phyloP scores from a whole-genome alignment of 1,140 invertebrate species.

The Penaeus chinensis region DNA sequence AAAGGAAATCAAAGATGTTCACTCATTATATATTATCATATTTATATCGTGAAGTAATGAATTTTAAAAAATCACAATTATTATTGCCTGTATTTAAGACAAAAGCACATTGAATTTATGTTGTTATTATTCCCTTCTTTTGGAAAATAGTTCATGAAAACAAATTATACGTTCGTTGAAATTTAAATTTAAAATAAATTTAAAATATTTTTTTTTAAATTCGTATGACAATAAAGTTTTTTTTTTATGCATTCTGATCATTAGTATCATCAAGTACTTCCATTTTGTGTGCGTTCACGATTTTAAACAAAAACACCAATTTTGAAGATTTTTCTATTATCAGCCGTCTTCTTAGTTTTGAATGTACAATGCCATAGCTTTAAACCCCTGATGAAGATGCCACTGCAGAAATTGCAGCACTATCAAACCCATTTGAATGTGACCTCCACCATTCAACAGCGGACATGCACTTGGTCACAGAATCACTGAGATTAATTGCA shows the following conservation, averaged over 20 bases:
- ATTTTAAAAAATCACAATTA: not conserved
- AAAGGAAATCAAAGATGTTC: no score
- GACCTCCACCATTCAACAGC: not conserved
- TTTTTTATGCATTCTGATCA: constrained; percentile 5
- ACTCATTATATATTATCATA: no score
- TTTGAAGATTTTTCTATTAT: not conserved
- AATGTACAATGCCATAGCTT: constrained; percentile 8
- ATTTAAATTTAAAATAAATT: not conserved
- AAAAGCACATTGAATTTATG: not conserved
- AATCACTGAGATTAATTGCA: not conserved
- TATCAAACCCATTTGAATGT: not conserved
- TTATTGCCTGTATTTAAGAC: not conserved
- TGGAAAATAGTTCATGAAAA: no score
- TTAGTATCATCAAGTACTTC: not conserved
- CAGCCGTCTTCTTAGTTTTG: not conserved
- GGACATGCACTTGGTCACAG: not conserved
- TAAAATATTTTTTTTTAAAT: not conserved
- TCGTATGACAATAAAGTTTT: not conserved
- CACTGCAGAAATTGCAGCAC: not conserved
- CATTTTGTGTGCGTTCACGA: constrained; percentile 6
- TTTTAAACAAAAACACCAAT: constrained; percentile 3
- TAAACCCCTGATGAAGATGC: constrained; percentile 8
- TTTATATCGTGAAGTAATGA: not conserved
- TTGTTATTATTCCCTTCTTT: not conserved
- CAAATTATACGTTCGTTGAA: not conserved